phyloP scores from a whole-genome alignment of 2,113 vertebrate genomes.

The Oreochromis niloticus region DNA sequence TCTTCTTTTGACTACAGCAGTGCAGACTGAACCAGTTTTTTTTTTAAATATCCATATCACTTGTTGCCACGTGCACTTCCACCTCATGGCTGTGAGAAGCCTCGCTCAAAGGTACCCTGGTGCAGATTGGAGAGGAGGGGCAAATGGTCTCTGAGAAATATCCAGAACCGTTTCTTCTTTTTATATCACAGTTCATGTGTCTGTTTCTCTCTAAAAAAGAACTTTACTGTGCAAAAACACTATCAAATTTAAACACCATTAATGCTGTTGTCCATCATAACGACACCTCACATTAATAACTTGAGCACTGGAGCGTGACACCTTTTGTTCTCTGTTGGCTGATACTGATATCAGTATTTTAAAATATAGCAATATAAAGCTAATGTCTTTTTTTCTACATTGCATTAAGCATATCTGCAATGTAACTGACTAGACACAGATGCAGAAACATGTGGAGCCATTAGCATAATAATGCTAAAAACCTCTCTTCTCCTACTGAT shows the following conservation, averaged over 20 bases:
- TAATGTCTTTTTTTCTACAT: background rate
- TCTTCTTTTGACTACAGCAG: background rate
- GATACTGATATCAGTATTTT: background rate
- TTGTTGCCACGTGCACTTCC: background rate
- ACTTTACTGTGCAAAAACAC: background rate
- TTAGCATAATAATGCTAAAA: background rate
- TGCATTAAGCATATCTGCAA: background rate
- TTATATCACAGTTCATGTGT: background rate
- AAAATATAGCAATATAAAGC: background rate
- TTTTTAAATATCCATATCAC: background rate
- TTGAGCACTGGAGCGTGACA: background rate
- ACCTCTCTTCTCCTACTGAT: background rate
- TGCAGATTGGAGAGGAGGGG: background rate
- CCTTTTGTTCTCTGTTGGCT: background rate
- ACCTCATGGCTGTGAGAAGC: background rate
- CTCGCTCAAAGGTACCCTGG: background rate
- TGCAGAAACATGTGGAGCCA: background rate
- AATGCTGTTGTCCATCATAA: background rate
- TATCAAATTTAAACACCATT: background rate
- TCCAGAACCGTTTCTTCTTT: background rate
- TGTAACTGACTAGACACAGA: background rate
- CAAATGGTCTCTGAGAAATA: background rate
- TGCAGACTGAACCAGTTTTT: background rate
- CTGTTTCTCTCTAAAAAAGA: background rate
- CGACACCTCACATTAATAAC: background rate